phyloP scores from a whole-genome alignment of 2,113 vertebrate species.

The Melanerpes aurifrons region DNA sequence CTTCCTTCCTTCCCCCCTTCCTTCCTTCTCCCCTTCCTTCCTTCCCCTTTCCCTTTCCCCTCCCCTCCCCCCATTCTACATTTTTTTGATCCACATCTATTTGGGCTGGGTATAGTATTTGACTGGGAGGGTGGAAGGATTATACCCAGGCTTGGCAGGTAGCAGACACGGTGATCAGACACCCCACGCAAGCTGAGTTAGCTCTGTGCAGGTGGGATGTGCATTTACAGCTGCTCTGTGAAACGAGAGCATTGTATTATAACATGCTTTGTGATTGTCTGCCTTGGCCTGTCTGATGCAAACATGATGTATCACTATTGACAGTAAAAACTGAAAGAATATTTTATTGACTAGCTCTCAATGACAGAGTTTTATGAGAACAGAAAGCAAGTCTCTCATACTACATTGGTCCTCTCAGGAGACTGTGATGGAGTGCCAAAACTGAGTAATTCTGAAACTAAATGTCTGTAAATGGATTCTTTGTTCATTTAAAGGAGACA shows the following conservation, averaged over 20 bases:
- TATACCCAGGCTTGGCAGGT: background rate
- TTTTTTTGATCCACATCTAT: background rate
- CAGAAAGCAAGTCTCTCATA: background rate
- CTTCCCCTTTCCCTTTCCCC: no score
- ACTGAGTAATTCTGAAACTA: constrained; percentile 34
- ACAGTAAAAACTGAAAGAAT: background rate
- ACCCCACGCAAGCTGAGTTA: rapidly evolving
- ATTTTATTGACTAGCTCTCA: constrained; percentile 14
- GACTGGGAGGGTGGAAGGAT: background rate
- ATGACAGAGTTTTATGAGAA: background rate
- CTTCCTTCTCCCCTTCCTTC: no score
- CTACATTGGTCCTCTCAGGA: background rate
- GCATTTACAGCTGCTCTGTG: background rate
- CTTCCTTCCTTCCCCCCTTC: no score
- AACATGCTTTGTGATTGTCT: background rate
- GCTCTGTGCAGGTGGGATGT: background rate
- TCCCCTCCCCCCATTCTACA: no score
- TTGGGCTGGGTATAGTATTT: background rate
- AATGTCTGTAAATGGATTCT: constrained; percentile 49
- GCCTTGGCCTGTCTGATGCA: background rate
- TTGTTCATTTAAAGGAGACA: constrained; percentile 38
- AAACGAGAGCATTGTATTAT: background rate
- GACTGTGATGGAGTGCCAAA: constrained; percentile 1
- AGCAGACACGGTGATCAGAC: background rate
- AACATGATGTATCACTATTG: background rate